phyloP scores from a whole-genome alignment of 2,797 vertebrate genomes.

The Phataginus tricuspis region DNA sequence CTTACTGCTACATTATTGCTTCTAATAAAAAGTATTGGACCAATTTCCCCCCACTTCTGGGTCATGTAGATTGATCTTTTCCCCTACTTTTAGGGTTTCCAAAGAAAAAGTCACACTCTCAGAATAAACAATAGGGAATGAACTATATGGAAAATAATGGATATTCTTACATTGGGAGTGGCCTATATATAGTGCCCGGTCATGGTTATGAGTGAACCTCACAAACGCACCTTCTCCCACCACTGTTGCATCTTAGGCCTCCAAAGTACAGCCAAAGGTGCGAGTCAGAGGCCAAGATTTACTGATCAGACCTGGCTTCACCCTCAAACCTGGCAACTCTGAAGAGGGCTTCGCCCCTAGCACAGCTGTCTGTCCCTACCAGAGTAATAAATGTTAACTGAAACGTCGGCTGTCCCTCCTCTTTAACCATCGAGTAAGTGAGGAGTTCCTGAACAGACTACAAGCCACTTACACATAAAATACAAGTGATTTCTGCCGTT shows the following conservation, averaged over 20 bases:
- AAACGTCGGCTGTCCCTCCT: not conserved
- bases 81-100: not conserved
- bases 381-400: not conserved
- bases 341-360: not conserved
- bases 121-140: not conserved
- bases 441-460: not conserved
- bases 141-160: not conserved
- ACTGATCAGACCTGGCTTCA: not conserved
- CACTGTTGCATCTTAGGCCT: not conserved
- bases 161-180: not conserved
- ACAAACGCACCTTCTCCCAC: not conserved
- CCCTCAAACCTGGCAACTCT: not conserved
- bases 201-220: not conserved
- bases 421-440: not conserved
- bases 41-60: not conserved
- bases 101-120: constrained; percentile 25
- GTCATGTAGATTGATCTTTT: not conserved
- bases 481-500: not conserved
- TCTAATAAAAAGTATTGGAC: not conserved
- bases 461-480: not conserved
- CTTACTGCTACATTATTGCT: not conserved
- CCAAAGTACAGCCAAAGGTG: not conserved
- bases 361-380: not conserved
- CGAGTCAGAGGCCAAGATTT: not conserved
- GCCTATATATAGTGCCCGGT: not conserved